Percentiles rank a stretch among this genome's conserved stretches.
Conservation (phyloP, 2,888 invertebrate genomes). For the Linnaemya tessellans region DNA sequence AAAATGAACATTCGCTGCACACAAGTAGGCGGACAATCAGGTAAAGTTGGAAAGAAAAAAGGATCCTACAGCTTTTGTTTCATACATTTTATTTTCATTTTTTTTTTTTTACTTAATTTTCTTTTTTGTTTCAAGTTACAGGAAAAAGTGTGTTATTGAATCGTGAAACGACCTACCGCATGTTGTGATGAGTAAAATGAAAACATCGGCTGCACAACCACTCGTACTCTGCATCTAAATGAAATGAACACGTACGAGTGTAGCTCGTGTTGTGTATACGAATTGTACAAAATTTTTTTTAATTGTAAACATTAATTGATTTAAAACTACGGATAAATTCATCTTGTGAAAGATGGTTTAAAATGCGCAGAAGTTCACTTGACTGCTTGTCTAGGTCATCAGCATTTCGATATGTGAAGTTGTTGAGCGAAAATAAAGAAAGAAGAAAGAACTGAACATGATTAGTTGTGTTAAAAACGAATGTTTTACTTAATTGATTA, state of each 20-base stretch:
- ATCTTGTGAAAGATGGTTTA: constrained; percentile 30
- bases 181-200: constrained; percentile 63
- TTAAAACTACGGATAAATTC: constrained; percentile 54
- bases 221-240: constrained; percentile 18
- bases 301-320: constrained; percentile 73
- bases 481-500: constrained; percentile 70
- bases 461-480: constrained; percentile 62
- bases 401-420: not conserved
- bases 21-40: constrained; percentile 69
- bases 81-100: constrained; percentile 9
- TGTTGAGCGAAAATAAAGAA: not conserved
- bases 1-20: constrained; percentile 27
- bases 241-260: not conserved
- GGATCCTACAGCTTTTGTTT: constrained; percentile 52
- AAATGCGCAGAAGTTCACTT: constrained; percentile 25
- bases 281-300: constrained; percentile 69
- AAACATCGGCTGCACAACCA: constrained; percentile 12
- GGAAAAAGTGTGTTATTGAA: constrained; percentile 70
- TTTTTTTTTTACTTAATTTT: not conserved
- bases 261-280: not conserved
- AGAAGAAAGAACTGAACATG: constrained; percentile 47
- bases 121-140: constrained; percentile 45
- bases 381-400: constrained; percentile 44
- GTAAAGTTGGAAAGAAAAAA: constrained; percentile 34
- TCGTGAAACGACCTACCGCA: constrained; percentile 71